Evolutionary conservation across 2,888 invertebrate genomes (phyloP).

Genomic region (Spialia ferax): DNA sequence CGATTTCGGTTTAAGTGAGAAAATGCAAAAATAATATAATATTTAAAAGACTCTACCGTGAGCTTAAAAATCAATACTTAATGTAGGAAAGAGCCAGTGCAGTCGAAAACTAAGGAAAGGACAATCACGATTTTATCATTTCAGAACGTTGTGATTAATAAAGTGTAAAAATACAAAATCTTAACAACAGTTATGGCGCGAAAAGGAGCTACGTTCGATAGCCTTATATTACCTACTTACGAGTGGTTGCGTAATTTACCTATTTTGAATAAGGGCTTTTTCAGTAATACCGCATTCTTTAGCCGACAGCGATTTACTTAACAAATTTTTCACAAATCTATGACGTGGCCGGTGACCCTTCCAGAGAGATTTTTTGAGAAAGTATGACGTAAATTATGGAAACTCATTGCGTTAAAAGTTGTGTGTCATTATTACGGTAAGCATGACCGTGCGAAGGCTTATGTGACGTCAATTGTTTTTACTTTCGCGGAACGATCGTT

Average conservation of each 20-base stretch:
- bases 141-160: neutral
- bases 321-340: neutral
- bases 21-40: neutral
- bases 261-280: too few relatives aligned
- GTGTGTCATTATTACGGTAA: conserved; percentile 17
- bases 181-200: neutral
- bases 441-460: conserved; percentile 39
- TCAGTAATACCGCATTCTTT: too few relatives aligned
- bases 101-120: neutral
- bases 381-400: neutral
- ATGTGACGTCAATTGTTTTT: conserved; percentile 43
- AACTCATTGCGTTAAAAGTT: neutral
- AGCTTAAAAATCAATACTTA: neutral
- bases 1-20: neutral
- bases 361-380: neutral
- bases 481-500: conserved; percentile 23
- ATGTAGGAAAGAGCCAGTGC: neutral
- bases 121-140: too few relatives aligned
- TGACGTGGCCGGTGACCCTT: neutral
- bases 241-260: too few relatives aligned
- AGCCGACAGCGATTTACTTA: neutral
- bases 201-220: too few relatives aligned
- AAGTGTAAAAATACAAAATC: neutral
- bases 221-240: too few relatives aligned
- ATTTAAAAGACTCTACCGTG: neutral